These are phyloP conservation scores for Pseudococcus viburni DNA, from an alignment of 2,888 invertebrate genomes.

Conservation along the genomic window DNA sequence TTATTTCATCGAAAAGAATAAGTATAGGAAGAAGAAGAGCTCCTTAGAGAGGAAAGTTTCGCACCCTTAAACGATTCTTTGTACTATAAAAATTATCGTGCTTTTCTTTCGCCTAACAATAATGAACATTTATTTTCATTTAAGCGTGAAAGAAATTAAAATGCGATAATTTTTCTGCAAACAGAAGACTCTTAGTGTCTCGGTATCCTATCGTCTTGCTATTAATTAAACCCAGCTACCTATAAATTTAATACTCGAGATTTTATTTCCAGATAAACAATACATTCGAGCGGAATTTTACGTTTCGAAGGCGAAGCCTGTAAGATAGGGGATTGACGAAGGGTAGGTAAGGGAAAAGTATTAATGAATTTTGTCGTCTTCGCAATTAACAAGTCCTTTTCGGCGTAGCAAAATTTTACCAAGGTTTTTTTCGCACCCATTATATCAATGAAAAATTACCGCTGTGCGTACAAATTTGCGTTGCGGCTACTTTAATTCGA, in stretches of 20 bases:
- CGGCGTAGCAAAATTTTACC: neutral
- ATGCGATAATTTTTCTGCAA: constrained; percentile 23
- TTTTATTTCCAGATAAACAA: constrained; percentile 33
- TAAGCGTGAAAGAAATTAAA: constrained; percentile 40
- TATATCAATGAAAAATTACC: constrained; percentile 27
- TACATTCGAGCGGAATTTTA: neutral
- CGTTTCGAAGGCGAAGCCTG: neutral
- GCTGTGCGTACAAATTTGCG: constrained; percentile 13
- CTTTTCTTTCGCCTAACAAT: constrained; percentile 30
- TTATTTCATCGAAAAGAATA: constrained; percentile 28
- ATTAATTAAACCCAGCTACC: constrained; percentile 28
- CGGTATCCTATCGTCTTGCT: constrained; percentile 20
- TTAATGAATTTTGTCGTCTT: constrained; percentile 27
- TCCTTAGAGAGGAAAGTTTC: neutral
- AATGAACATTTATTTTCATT: constrained; percentile 40
- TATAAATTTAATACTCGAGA: constrained; percentile 45
- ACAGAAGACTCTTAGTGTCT: neutral
- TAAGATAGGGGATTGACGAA: neutral
- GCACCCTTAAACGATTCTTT: constrained; percentile 7
- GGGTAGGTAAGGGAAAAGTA: neutral
- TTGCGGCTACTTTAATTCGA: constrained; percentile 12
- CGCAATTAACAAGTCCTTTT: constrained; percentile 26
- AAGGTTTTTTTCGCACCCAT: constrained; percentile 13
- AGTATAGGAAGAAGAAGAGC: neutral
- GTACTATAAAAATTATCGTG: constrained; percentile 37